Evolutionary conservation across 2,113 vertebrate species (phyloP), one percentile per base, ranked within the genome.

Genomic region (Forbesichthys agassizii): DNA sequence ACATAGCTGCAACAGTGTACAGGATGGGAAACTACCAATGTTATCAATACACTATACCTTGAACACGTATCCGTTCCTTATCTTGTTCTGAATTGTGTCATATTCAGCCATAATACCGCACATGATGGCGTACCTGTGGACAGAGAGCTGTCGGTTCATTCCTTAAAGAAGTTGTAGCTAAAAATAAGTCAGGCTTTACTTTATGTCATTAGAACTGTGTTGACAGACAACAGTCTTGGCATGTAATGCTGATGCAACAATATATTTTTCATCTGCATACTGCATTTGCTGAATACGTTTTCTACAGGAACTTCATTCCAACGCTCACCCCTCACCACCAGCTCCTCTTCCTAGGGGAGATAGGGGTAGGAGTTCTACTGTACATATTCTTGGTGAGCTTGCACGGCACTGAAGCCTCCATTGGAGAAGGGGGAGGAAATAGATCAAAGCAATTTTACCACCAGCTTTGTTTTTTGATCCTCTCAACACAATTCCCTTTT

Each of bases 71-170:
- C 96, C 98, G 75, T 95, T 96, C 91, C 93, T 97, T 85, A 99
- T 95, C 93, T 95, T 99, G 91, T 98, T 96, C 87, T 98, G 98
- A 75, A 98, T 77, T 33, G 92, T 96, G 75, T 98, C 97, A 81
- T 95, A 96, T 66, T 97, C 95, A 53, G 97, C 94, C 89, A 98
- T 91, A 56, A 95, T 92, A 71, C 98, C 98, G 89, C 97, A 99
- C 86, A 97, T 93, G 88, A 98, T 90, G 69, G 96, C 97, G 85
- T 95, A 98, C 97, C 98, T 99, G 89, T 14, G 78, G 74, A 80
- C 18, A 83, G 5, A 82, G 11, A 18, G 55, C 0, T 64, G 3
- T 14, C 1, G 20, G 36, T 46, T 60, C 36, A 60, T 20, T 58
- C 11, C 6, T 58, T 18, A 16, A 20, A 57, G 9, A n/a, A 14